These are phyloP conservation scores for Caenorhabditis sulstoni DNA, from an alignment of 2,888 invertebrate species.

Conservation along the genomic window DNA sequence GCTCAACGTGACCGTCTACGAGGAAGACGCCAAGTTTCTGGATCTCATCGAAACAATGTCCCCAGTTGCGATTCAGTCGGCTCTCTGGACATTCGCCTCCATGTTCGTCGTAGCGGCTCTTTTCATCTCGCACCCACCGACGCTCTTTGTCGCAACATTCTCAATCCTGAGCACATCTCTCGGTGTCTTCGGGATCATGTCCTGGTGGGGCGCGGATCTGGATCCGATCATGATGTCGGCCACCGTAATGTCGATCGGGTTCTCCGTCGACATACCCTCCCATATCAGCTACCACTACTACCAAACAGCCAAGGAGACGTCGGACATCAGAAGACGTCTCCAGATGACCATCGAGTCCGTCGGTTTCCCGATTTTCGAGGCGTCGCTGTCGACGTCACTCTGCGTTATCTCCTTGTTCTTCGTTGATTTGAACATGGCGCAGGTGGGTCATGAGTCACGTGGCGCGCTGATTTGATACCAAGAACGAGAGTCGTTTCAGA, in stretches of 20 bases:
- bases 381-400: constrained; percentile 75
- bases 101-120: constrained; percentile 78
- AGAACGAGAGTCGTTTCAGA: constrained; percentile 59
- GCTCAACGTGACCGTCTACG: constrained; percentile 75
- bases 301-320: constrained; percentile 69
- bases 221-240: constrained; percentile 80
- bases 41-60: constrained; percentile 76
- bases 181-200: constrained; percentile 79
- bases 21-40: constrained; percentile 78
- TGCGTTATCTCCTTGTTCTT: constrained; percentile 76
- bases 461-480: neutral
- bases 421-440: constrained; percentile 79
- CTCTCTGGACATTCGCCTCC: constrained; percentile 76
- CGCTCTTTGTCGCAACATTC: constrained; percentile 76
- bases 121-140: constrained; percentile 78
- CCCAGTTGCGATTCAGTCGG: constrained; percentile 75
- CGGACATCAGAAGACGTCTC: constrained; percentile 65
- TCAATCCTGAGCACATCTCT: constrained; percentile 77
- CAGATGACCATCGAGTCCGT: constrained; percentile 75
- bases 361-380: constrained; percentile 79
- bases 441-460: constrained; percentile 62
- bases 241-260: constrained; percentile 79
- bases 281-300: constrained; percentile 79
- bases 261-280: constrained; percentile 79
- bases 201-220: constrained; percentile 77